Conservation (phyloP, 2,113 vertebrate species). For the Sphyrna mokarran region DNA sequence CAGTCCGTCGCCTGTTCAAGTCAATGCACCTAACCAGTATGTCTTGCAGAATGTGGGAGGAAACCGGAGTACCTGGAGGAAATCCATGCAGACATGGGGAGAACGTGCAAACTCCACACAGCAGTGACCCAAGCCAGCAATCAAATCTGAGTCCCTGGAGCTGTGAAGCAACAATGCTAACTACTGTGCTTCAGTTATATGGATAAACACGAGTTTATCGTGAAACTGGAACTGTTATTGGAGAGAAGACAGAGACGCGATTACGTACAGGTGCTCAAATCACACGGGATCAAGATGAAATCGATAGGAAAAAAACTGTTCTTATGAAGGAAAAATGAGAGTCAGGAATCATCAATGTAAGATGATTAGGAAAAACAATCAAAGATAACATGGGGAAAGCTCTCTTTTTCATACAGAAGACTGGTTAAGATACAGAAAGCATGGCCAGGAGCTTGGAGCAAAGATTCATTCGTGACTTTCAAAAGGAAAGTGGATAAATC, state of each 20-base stretch:
- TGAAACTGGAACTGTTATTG: background rate
- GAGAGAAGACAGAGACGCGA: background rate
- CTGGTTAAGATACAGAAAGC: background rate
- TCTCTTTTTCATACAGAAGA: background rate
- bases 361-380: background rate
- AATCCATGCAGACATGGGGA: too few species aligned
- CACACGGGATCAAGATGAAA: background rate
- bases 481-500: too few species aligned
- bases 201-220: background rate
- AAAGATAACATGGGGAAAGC: background rate
- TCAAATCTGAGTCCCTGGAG: too few species aligned
- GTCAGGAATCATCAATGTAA: background rate
- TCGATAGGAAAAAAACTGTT: background rate
- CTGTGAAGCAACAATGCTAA: too few species aligned
- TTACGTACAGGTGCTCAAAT: background rate
- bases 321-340: background rate
- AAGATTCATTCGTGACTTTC: background rate
- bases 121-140: too few species aligned
- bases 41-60: too few species aligned
- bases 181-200: background rate
- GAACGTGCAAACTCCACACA: too few species aligned
- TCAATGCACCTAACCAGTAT: too few species aligned
- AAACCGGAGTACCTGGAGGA: too few species aligned
- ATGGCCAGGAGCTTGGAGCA: background rate
- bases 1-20: too few species aligned